Evolutionary conservation across 2,113 vertebrate genomes (phyloP).

Genomic region (Labeo catla): DNA sequence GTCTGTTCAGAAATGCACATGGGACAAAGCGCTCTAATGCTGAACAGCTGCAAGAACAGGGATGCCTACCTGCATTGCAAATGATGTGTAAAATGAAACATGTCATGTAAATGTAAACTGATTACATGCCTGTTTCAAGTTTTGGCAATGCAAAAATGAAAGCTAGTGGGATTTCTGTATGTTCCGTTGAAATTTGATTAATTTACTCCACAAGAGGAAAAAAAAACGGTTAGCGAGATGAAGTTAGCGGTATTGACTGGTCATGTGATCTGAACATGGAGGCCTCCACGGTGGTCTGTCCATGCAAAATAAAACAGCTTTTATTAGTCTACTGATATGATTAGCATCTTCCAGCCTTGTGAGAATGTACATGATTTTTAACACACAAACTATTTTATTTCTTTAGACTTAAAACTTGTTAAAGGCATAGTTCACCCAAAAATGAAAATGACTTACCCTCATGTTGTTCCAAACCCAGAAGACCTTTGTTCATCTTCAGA

Average conservation of each 20-base stretch:
- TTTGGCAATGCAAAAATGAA: not conserved
- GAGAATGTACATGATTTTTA: not conserved
- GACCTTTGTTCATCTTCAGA: no score
- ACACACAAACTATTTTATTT: no score
- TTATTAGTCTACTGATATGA: not conserved
- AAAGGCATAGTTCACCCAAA: no score
- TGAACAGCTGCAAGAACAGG: slow-evolving; percentile 40
- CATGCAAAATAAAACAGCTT: not conserved
- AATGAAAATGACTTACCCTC: no score
- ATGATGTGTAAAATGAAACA: slow-evolving; percentile 30
- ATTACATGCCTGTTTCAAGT: not conserved
- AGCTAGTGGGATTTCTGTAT: not conserved
- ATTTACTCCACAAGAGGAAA: not conserved
- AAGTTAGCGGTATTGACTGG: not conserved
- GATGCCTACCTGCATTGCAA: slow-evolving; percentile 49
- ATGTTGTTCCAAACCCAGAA: no score
- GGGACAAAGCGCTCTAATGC: slow-evolving; percentile 13
- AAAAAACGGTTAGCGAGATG: not conserved
- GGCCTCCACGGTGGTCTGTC: not conserved
- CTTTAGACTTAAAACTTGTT: no score
- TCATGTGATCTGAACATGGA: not conserved
- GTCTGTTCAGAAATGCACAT: slow-evolving; percentile 18
- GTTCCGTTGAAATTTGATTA: not conserved
- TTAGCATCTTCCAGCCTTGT: not conserved
- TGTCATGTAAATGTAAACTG: slow-evolving; percentile 24